These are phyloP conservation scores for Lepidurus arcticus DNA, from an alignment of 1,140 invertebrate species.

Conservation along the genomic window DNA sequence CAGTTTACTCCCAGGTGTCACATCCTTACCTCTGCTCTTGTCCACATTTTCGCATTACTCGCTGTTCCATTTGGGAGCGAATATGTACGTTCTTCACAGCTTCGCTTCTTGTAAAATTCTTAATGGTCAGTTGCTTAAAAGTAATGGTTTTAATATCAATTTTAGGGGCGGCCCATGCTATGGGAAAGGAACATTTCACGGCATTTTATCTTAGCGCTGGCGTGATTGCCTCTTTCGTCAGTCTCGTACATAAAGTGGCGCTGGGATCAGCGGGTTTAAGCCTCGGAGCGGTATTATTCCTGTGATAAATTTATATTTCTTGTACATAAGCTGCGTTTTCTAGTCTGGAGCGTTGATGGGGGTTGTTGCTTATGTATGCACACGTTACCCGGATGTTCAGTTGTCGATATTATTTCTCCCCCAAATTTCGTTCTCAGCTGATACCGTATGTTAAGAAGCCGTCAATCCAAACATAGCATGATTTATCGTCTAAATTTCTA, in stretches of 20 bases:
- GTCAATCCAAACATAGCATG: slow-evolving; percentile 32
- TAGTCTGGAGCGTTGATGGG: slow-evolving; percentile 92
- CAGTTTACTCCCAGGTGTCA: slow-evolving; percentile 50
- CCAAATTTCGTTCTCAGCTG: slow-evolving; percentile 77
- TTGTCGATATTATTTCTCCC: slow-evolving; percentile 88
- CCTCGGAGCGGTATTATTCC: slow-evolving; percentile 74
- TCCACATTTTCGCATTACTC: slow-evolving; percentile 91
- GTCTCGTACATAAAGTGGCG: slow-evolving; percentile 70
- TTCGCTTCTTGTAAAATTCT: slow-evolving; percentile 49
- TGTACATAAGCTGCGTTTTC: slow-evolving; percentile 42
- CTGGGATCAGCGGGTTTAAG: slow-evolving; percentile 63
- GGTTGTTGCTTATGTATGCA: slow-evolving; percentile 78
- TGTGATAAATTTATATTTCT: slow-evolving; percentile 29
- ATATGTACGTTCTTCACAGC: slow-evolving; percentile 94
- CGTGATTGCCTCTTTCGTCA: slow-evolving; percentile 77
- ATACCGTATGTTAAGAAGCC: slow-evolving; percentile 54
- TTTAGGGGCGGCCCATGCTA: slow-evolving; percentile 57
- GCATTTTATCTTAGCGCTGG: slow-evolving; percentile 84
- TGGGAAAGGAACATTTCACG: slow-evolving; percentile 89
- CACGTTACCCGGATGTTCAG: slow-evolving; percentile 73
- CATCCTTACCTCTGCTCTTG: slow-evolving; percentile 81
- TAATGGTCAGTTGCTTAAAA: not conserved
- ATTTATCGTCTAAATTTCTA: slow-evolving; percentile 44
- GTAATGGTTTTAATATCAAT: not conserved
- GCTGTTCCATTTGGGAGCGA: slow-evolving; percentile 74